Evolutionary conservation across 1,140 invertebrate genomes (phyloP), one percentile per base, ranked within the genome.

Genomic region (Mesaphorura yosii): DNA sequence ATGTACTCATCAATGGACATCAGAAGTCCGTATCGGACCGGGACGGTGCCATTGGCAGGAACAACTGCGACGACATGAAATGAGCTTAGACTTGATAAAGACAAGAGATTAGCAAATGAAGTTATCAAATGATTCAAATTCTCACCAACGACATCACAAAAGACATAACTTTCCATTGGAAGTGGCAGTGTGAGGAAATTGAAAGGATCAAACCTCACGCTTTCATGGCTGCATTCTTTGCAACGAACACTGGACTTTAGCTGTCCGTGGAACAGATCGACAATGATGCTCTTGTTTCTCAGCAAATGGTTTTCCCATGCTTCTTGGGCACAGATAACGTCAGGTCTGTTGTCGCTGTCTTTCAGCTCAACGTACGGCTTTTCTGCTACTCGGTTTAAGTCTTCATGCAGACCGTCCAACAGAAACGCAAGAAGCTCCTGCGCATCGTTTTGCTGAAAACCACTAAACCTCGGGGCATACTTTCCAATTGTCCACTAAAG

Each of bases 181-280:
- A 91, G 71, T 42, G 87, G 87, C 59, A 92, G 70, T 62, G 85
- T 88, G 19, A 91, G 75, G 70, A 87, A 81, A 66, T 84, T 89
- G 72, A 89, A 91, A 2, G 87, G 82, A 72, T 91, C 88, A 70
- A 91, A 92, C 26, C 85, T 76, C 27, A 88, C 85, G 54, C 84
- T 87, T 63, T 84, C 79, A 61, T 80, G 79, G 15, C 78, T 77
- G 70, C 88, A 92, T 7, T 78, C 77, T 62, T 80, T 75, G 70
- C 88, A 91, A 42, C 71, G 66, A 50, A 70, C 71, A 68, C 83
- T 82, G 2, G 86, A 89, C 71, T 88, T 89, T 0, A 92, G 72
- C 68, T 90, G 86, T 0, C 88, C 88, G 71, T 90, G 88, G 71
- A 92, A 92, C 40, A 90, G 71, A 69, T 91, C 88, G 26, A 88